phyloP scores from a whole-genome alignment of 2,113 vertebrate species.

The Apeltes quadracus region DNA sequence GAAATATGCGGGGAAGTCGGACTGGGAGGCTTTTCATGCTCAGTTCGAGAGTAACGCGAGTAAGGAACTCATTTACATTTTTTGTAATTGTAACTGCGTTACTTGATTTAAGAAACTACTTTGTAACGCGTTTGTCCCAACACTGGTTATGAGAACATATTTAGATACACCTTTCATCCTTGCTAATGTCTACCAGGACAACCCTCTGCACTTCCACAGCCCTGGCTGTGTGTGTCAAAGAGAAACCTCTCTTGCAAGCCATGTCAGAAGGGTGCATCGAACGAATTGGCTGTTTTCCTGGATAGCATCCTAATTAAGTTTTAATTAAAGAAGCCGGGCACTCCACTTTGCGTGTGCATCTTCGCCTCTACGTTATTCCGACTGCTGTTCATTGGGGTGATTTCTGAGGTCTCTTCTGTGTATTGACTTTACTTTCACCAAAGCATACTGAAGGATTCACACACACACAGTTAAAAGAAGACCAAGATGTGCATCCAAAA shows the following conservation, averaged over 20 bases:
- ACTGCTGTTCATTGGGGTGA: constrained; percentile 41
- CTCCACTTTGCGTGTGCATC: constrained; percentile 42
- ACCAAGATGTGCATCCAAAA: background rate
- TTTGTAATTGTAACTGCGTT: too few relatives aligned
- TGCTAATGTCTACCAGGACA: background rate
- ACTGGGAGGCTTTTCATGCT: too few relatives aligned
- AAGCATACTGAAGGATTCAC: constrained; percentile 7
- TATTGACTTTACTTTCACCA: constrained; percentile 41
- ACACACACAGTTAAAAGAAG: background rate
- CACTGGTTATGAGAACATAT: background rate
- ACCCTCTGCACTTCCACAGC: background rate
- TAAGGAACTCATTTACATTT: too few relatives aligned
- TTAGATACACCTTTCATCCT: background rate
- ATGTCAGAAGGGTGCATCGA: constrained; percentile 19
- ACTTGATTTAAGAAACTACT: too few relatives aligned
- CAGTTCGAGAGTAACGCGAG: too few relatives aligned
- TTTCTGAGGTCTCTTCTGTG: constrained; percentile 28
- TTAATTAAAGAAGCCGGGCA: constrained; percentile 54
- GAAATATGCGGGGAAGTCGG: too few relatives aligned
- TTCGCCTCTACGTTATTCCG: constrained; percentile 30
- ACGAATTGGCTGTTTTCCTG: constrained; percentile 33
- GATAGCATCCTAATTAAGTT: constrained; percentile 65
- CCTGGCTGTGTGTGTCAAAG: background rate
- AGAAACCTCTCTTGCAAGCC: constrained; percentile 12
- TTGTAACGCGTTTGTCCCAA: too few relatives aligned